Conservation (phyloP, 2,888 invertebrate genomes). For the Phrixothrix hirtus region DNA sequence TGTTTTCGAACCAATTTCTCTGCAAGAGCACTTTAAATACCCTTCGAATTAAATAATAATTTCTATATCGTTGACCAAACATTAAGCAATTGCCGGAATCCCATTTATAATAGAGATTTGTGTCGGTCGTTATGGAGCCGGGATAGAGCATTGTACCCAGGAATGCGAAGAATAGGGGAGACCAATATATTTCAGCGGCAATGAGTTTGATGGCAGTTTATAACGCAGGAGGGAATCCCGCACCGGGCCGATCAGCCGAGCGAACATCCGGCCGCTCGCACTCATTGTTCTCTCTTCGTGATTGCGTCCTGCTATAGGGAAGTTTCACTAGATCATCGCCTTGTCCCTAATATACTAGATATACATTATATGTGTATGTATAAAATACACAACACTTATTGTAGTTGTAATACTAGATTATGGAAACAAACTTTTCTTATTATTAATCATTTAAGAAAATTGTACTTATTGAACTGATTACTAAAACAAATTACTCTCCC, state of each 20-base stretch:
- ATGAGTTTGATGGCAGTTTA: conserved; percentile 45
- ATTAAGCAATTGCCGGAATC: conserved; percentile 46
- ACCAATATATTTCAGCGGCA: conserved; percentile 48
- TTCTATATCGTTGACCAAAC: conserved; percentile 50
- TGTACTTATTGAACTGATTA: too few relatives aligned
- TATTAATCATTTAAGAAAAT: too few relatives aligned
- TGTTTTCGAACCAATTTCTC: conserved; percentile 14
- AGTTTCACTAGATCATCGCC: conserved; percentile 21
- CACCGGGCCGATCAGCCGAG: conserved; percentile 49
- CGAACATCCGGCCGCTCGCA: conserved; percentile 48
- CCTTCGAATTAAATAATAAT: conserved; percentile 47
- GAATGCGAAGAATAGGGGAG: conserved; percentile 47
- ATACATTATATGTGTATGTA: not conserved
- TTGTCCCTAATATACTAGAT: too few relatives aligned
- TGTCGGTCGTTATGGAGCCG: conserved; percentile 34
- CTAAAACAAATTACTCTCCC: too few relatives aligned
- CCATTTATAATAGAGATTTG: conserved; percentile 44
- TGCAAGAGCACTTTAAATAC: conserved; percentile 14
- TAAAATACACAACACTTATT: too few relatives aligned
- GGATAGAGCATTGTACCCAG: conserved; percentile 37
- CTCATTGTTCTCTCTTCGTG: conserved; percentile 42
- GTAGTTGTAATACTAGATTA: too few relatives aligned
- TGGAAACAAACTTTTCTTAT: too few relatives aligned
- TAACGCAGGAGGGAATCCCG: conserved; percentile 42
- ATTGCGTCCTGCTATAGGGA: conserved; percentile 28